phyloP scores from a whole-genome alignment of 2,888 invertebrate species.

The Nomada fucata region DNA sequence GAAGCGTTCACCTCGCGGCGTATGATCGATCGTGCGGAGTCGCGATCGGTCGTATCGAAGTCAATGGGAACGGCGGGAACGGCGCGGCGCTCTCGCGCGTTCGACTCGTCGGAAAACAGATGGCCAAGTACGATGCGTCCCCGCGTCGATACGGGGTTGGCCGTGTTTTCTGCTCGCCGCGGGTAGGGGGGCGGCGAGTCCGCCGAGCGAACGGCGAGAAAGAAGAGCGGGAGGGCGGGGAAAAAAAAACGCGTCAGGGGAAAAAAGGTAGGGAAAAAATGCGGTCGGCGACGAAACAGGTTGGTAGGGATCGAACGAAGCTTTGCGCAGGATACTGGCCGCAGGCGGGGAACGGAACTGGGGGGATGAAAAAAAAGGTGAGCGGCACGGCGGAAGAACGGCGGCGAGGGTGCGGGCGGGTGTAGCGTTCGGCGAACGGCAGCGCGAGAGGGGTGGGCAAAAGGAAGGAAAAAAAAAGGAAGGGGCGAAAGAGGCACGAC shows the following conservation, averaged over 20 bases:
- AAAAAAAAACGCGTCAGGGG: slow-evolving; percentile 17
- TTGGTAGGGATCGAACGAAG: slow-evolving; percentile 70
- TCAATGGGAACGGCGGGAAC: slow-evolving; percentile 56
- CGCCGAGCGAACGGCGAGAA: background rate
- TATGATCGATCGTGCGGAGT: slow-evolving; percentile 38
- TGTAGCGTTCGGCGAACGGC: slow-evolving; percentile 26
- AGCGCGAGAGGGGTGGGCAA: slow-evolving; percentile 8
- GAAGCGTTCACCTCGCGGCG: slow-evolving; percentile 32
- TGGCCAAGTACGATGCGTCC: slow-evolving; percentile 40
- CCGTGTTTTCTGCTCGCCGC: slow-evolving; percentile 64
- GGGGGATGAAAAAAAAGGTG: slow-evolving; percentile 39
- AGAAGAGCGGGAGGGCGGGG: background rate
- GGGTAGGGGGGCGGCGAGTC: background rate
- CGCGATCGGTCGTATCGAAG: slow-evolving; percentile 54
- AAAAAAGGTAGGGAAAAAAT: slow-evolving; percentile 31
- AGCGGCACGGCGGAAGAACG: slow-evolving; percentile 44
- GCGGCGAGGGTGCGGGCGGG: slow-evolving; percentile 11
- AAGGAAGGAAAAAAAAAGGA: slow-evolving; percentile 43
- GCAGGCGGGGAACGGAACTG: slow-evolving; percentile 55
- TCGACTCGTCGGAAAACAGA: slow-evolving; percentile 59
- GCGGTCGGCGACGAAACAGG: slow-evolving; percentile 62
- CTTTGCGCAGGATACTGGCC: slow-evolving; percentile 68
- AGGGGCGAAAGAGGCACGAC: slow-evolving; percentile 52
- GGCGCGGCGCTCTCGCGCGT: slow-evolving; percentile 36
- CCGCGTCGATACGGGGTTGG: slow-evolving; percentile 70